Base-by-base conservation (phyloP, 1,140 invertebrate species). In the Eueides isabella region DNA sequence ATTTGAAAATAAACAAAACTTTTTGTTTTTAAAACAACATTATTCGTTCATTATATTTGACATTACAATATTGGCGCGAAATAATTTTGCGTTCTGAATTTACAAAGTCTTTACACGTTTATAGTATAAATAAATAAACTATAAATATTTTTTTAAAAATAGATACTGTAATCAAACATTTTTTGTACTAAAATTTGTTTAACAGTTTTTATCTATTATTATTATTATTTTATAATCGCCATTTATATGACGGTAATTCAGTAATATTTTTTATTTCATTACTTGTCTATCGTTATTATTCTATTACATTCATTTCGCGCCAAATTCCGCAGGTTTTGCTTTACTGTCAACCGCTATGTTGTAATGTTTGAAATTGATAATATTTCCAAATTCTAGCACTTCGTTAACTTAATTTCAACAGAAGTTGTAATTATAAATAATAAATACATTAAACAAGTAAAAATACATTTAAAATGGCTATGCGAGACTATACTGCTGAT, bases 401-500 rank as follows among this genome's bases (percentile, higher is more conserved):
- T n/a, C n/a, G n/a, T n/a, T n/a, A n/a, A n/a, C n/a, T n/a, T n/a
- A n/a, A n/a, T n/a, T n/a, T 55, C 4, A 55, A 23, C 23, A 0
- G 5, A 23, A 23, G 12, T 26, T 23, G 23, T 55, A 1, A 55
- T 23, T 55, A 19, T 4, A 55, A 55, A 1, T 55, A 26, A 26
- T 55, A 55, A 19, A 6, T 48, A 48, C 9, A 19, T 19, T 19
- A 19, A 48, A 23, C 5, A 48, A n/a, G n/a, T 48, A 55, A 23
- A 26, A 55, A 55, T 12, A 19, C 12, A 26, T 26, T 38, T 19
- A 79, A 35, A 77, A 93, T 93, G 92, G 89, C 89, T 6, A 90
- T 89, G 87, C 86, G 92, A 55, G 92, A 94, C 83, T 93, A 93
- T 85, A 79, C 86, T 29, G 90, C 92, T 28, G 93, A 94, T 77